Evolutionary conservation across 2,113 vertebrate species (phyloP), one percentile per base, ranked within the genome.

Genomic region (Polypterus senegalus): DNA sequence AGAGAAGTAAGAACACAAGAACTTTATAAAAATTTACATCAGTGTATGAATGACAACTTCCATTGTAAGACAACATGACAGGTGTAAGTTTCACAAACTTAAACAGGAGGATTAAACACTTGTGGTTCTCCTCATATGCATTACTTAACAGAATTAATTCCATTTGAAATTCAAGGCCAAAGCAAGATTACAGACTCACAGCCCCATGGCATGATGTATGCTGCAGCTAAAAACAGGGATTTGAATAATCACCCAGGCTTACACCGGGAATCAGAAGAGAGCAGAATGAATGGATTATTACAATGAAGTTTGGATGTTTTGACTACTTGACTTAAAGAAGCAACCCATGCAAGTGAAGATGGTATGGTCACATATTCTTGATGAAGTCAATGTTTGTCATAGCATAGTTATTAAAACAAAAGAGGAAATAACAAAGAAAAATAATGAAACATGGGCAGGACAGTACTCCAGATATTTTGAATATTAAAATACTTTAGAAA

Each of bases 201-300:
- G 92, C 89, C 92, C 92, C 91, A 86, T 88, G 86, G 93, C 89
- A 91, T 93, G 92, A 91, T 92, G 89, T 92, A 90, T 89, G 93
- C 91, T 91, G 92, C 86, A 93, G 91, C 91, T 97, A 94, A 96
- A 93, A 93, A 92, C 90, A 88, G 78, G 89, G 92, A 96, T 97
- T 97, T 95, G 91, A 97, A 95, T 97, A 96, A 97, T 96, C 94
- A 91, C 93, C 88, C 90, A 92, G 88, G 89, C 91, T 96, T 97
- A 95, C 90, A 78, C 88, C 85, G 82, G 86, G 89, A 94, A 93
- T 92, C 90, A 93, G 87, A 87, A 85, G 69, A 92, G 90, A 94
- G 97, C 92, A 93, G 91, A 95, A 95, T 92, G 89, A 92, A 92
- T 92, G 91, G 92, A 94, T 97, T 97, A 96, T 92, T 90, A 89